phyloP scores from a whole-genome alignment of 2,797 vertebrate species.

The Anguilla anguilla region DNA sequence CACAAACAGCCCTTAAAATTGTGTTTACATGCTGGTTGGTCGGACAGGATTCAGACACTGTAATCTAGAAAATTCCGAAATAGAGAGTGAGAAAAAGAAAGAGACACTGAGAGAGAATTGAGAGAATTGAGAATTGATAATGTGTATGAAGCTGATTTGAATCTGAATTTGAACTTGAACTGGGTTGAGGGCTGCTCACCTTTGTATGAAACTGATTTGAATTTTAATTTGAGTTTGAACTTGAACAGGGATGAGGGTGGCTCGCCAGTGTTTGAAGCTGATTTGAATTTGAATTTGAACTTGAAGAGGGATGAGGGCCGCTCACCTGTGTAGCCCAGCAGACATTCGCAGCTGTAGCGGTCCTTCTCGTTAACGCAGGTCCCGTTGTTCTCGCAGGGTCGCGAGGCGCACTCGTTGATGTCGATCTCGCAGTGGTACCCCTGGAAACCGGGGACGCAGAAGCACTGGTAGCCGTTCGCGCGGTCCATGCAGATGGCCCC shows the following conservation, averaged over 20 bases:
- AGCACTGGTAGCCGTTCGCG: constrained; percentile 77
- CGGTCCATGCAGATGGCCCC: constrained; percentile 88
- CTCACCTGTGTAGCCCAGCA: constrained; percentile 84
- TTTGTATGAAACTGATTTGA: constrained; percentile 62
- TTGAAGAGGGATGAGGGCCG: neutral
- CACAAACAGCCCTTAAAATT: neutral
- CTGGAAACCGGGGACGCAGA: constrained; percentile 96
- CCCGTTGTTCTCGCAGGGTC: constrained; percentile 85
- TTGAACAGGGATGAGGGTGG: neutral
- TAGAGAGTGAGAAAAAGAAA: neutral
- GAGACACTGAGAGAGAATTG: neutral
- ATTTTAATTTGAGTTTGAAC: too few relatives aligned
- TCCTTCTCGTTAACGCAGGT: constrained; percentile 87
- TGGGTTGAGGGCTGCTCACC: constrained; percentile 67
- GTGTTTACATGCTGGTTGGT: neutral
- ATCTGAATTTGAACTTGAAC: neutral
- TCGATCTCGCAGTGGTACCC: constrained; percentile 91
- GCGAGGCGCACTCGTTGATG: constrained; percentile 94
- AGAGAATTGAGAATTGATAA: neutral
- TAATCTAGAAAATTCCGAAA: neutral
- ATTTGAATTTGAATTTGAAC: neutral
- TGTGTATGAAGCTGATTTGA: neutral
- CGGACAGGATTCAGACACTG: neutral
- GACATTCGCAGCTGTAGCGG: constrained; percentile 81
- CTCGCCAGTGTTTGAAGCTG: constrained; percentile 68